A percentile compares a stretch with the other conserved stretches of the same genome.
Evolutionary conservation across 2,888 invertebrate genomes (phyloP).

Genomic region (Leptura quadrifasciata): DNA sequence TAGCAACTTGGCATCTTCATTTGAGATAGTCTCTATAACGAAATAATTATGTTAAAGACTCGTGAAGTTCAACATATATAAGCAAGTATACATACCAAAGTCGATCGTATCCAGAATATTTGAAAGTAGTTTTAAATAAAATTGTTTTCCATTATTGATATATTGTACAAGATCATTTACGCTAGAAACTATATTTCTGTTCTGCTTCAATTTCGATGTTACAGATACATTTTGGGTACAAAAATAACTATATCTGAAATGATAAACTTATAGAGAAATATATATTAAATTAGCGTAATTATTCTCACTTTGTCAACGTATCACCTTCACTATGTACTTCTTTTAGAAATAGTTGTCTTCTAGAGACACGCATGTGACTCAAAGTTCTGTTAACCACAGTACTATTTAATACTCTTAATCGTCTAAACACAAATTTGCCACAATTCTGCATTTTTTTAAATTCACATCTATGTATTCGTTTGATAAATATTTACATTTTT

Average conservation of each 20-base stretch:
- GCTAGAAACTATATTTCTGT: not conserved
- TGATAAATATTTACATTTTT: too few species aligned
- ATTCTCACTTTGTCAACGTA: not conserved
- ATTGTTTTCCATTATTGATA: slow-evolving; percentile 38
- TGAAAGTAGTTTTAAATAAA: slow-evolving; percentile 38
- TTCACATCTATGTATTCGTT: too few species aligned
- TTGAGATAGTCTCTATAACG: slow-evolving; percentile 66
- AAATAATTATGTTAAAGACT: slow-evolving; percentile 11
- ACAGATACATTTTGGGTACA: slow-evolving; percentile 14
- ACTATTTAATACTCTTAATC: not conserved
- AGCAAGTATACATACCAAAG: slow-evolving; percentile 40
- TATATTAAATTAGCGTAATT: not conserved
- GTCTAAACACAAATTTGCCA: slow-evolving; percentile 9
- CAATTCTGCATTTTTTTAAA: not conserved
- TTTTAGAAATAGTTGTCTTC: not conserved
- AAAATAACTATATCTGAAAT: slow-evolving; percentile 6
- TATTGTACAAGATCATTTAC: slow-evolving; percentile 25
- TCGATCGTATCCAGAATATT: slow-evolving; percentile 39
- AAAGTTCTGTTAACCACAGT: not conserved
- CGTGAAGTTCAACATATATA: not conserved
- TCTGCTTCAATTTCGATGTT: not conserved
- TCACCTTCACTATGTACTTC: not conserved
- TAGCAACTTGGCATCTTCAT: slow-evolving; percentile 74
- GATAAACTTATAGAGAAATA: slow-evolving; percentile 5
- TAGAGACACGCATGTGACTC: not conserved